Evolutionary conservation across 1,140 invertebrate genomes (phyloP), one percentile per base, ranked within the genome.

Genomic region (Cherax destructor): DNA sequence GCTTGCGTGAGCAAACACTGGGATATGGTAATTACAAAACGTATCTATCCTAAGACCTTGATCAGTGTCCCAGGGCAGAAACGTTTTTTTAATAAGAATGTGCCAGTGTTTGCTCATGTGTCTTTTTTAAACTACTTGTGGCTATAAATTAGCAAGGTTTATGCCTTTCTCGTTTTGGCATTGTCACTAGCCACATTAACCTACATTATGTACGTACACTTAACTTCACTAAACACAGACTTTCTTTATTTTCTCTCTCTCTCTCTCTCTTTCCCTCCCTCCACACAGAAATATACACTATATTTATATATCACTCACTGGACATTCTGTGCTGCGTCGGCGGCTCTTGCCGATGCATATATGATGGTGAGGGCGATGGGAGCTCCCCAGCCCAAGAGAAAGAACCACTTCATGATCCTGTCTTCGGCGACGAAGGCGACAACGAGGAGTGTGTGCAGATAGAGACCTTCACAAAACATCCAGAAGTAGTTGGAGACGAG

Each of bases 401-500:
- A 97, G 94, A 99, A 96, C 94, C 97, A 97, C 93, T 97, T 96
- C 59, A 99, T 95, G 41, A 99, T 95, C 91, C 96, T 96, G 85
- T 97, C 96, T 94, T 99, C 98, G 7, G 97, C 97, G 30, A 98
- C 97, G 94, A 99, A 99, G 2, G 98, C 97, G 79, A 97, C 96
- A 1, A 99, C 98, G 0, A 99, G 96, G 76, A 99, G 95, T 0
- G 98, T 99, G 94, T 99, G 98, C 72, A 99, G 95, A 94, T 99
- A 99, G 79, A 99, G 96, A 0, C 98, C 92, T 95, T 98, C 98
- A 94, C 97, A 98, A 88, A 98, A 95, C 97, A 98, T 98, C 98
- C 98, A 99, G 89, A 98, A 97, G 95, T 99, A 99, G 95, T 98
- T 99, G 87, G 97, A 97, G 56, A 99, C 95, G 79, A 99, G 95